Base-by-base conservation (phyloP, 53 echinoderm and acorn worm species). In the Zoroaster sp. region DNA sequence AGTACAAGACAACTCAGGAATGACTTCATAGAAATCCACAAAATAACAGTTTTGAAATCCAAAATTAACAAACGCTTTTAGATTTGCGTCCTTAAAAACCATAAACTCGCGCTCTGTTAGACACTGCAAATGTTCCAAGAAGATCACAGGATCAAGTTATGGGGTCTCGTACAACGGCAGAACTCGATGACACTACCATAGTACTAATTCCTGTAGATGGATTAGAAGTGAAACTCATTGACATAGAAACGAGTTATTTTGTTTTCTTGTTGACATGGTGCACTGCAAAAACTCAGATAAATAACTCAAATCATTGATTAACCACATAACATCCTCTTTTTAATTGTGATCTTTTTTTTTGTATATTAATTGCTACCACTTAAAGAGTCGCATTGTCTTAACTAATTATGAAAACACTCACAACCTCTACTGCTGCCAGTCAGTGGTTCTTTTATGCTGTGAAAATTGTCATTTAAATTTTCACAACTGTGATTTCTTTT, bases 261-360 rank as follows among this genome's bases (percentile, higher is more conserved):
- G 4, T 30, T 72, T 74, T 77, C 14, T 30, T 30, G 13, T 35
- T 85, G 45, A 47, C 32, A 71, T 34, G 69, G 72, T 85, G 70
- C 70, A 71, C 70, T 70, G 66, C 45, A 47, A 85, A 43, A 35
- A 59, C 63, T 59, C 63, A 40, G 17, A 85, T 11, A 70, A 85
- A 70, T 85, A 85, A 85, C 85, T 70, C 85, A 33, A 71, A 33
- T 51, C 71, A 85, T 71, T 25, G 45, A 85, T 85, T 85, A 85
- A 85, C 85, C 40, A 23, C 49, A 47, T 85, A 85, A 85, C 85
- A 68, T 69, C 44, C 71, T 71, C 47, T 44, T 55, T 79, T 79
- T 63, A 54, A 39, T 74, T 71, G 35, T 36, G 71, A 38, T 1
- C 38, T 38, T 71, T 71, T n/a, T n/a, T 70, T 71, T 71, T 35